Percentiles rank a stretch among this genome's conserved stretches.
Conservation (phyloP, 2,888 invertebrate species). For the Drosophila cognata region DNA sequence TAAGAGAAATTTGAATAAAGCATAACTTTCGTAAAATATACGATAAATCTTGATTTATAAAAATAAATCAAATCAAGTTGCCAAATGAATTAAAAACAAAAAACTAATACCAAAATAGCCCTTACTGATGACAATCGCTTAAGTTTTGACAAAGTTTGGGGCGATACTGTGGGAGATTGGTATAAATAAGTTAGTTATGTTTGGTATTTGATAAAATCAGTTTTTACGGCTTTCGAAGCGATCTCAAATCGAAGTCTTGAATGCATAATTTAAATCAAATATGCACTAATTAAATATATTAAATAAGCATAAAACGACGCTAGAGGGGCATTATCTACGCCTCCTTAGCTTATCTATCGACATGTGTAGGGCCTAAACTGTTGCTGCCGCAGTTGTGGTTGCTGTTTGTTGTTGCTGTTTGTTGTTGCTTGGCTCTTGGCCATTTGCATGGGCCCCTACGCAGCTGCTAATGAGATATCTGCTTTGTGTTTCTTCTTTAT, state of each 20-base stretch:
- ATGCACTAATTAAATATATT: constrained; percentile 78
- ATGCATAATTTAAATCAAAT: constrained; percentile 64
- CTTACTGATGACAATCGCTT: constrained; percentile 2
- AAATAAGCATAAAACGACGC: constrained; percentile 70
- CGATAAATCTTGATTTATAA: not conserved
- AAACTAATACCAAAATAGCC: not conserved
- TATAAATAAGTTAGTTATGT: constrained; percentile 12
- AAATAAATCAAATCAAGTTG: not conserved
- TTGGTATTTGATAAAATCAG: constrained; percentile 21
- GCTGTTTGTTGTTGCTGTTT: constrained; percentile 12
- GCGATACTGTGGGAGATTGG: constrained; percentile 15
- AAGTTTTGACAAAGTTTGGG: constrained; percentile 7
- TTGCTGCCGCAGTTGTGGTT: constrained; percentile 4
- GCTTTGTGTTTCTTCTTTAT: constrained; percentile 18
- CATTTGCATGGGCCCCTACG: constrained; percentile 65
- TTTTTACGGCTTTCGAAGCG: constrained; percentile 20
- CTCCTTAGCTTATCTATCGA: constrained; percentile 76
- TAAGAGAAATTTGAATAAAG: not conserved
- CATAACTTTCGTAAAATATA: not conserved
- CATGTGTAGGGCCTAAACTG: constrained; percentile 52
- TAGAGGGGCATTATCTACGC: constrained; percentile 71
- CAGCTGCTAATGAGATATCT: constrained; percentile 53
- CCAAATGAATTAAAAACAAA: not conserved
- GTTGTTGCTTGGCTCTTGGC: not conserved
- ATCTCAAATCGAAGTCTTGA: constrained; percentile 35